phyloP scores from a whole-genome alignment of 2,113 vertebrate genomes.

The Mus pahari region DNA sequence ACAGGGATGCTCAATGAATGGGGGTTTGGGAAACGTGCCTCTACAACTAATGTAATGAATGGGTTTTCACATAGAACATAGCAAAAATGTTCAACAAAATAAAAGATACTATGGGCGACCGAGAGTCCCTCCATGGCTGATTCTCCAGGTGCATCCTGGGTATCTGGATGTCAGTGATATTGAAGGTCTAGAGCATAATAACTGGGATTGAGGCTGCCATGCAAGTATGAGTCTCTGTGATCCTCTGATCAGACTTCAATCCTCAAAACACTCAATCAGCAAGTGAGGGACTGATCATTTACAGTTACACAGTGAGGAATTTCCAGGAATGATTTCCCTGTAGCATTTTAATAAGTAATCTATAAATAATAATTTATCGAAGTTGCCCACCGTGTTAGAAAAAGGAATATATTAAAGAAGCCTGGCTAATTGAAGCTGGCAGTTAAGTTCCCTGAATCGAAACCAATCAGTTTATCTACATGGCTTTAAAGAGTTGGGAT shows the following conservation, averaged over 20 bases:
- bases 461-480: slow-evolving; percentile 79
- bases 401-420: slow-evolving; percentile 71
- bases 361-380: slow-evolving; percentile 89
- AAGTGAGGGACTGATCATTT: slow-evolving; percentile 84
- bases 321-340: slow-evolving; percentile 89
- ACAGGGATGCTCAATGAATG: background rate
- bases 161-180: too few species aligned
- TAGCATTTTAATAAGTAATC: slow-evolving; percentile 88
- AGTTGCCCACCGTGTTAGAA: slow-evolving; percentile 76
- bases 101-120: background rate
- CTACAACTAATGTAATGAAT: background rate
- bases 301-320: slow-evolving; percentile 87
- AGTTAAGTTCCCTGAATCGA: slow-evolving; percentile 79
- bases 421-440: slow-evolving; percentile 79
- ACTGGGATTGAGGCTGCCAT: background rate
- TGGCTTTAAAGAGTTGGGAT: slow-evolving; percentile 76
- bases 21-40: background rate
- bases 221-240: background rate
- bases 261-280: slow-evolving; percentile 85
- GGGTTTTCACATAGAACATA: background rate
- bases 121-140: accelerated
- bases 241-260: slow-evolving; percentile 79
- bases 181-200: accelerated
- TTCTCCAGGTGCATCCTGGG: background rate
- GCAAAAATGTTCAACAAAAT: background rate